phyloP scores from a whole-genome alignment of 2,888 invertebrate genomes.

The Athrips mouffetella region DNA sequence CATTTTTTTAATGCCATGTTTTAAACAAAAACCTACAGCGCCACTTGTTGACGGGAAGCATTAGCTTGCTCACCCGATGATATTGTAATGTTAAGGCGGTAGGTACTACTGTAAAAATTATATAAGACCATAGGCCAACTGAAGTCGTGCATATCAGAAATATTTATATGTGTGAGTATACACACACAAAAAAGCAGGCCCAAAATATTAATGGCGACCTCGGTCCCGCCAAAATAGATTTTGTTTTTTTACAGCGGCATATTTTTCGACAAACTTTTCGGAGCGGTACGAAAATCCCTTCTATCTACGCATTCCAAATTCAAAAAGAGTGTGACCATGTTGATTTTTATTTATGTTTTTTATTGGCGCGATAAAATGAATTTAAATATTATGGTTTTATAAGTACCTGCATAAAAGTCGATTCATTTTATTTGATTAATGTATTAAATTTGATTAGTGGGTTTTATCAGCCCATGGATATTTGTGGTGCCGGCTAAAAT shows the following conservation, averaged over 20 bases:
- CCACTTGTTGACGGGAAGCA: too few species aligned
- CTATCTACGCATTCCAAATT: not conserved
- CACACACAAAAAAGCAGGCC: slow-evolving; percentile 37
- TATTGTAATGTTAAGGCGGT: too few species aligned
- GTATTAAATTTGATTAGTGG: too few species aligned
- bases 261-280: slow-evolving; percentile 25
- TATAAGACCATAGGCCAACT: not conserved
- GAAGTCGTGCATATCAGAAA: not conserved
- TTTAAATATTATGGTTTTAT: not conserved
- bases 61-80: too few species aligned
- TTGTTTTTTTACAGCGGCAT: slow-evolving; percentile 32
- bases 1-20: too few species aligned
- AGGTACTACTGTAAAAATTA: too few species aligned
- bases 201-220: slow-evolving; percentile 56
- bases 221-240: slow-evolving; percentile 54
- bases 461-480: too few species aligned
- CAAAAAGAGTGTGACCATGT: not conserved
- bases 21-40: too few species aligned
- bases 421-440: not conserved
- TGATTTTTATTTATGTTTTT: not conserved
- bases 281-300: slow-evolving; percentile 23
- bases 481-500: too few species aligned
- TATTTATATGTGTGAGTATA: slow-evolving; percentile 29
- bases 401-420: not conserved
- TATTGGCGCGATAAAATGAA: too few species aligned